Base-by-base conservation (phyloP, 1,140 invertebrate genomes). In the Aphis craccivora region DNA sequence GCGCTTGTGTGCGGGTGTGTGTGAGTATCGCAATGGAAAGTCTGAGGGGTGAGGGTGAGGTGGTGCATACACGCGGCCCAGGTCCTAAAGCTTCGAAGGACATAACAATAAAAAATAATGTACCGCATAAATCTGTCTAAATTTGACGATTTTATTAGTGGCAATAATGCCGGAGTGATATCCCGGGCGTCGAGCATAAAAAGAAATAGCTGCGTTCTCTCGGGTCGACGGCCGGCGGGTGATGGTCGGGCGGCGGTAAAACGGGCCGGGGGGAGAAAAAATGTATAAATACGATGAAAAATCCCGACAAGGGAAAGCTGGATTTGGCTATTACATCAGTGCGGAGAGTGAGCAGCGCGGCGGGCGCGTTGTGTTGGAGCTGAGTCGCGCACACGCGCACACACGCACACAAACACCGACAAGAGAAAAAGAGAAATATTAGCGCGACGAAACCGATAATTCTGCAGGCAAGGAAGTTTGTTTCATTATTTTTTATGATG, bases 401-500 rank as follows among this genome's bases (percentile, higher is more conserved):
- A 40, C 83, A 23, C 22, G 60, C 30, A 67, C 60, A 37, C 25
- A 2, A 14, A 30, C 37, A 30, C 76, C 83, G 37, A 40, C 83
- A 81, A 25, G 91, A 92, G 91, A 84, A 35, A 93, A 43, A 93
- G 48, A 84, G 91, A 93, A 93, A 93, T 93, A 93, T 93, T 93
- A 93, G 91, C 91, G 81, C 91, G 91, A 93, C 91, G 91, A 93
- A 93, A 93, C 91, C 91, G 91, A 93, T 93, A 93, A 93, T 93
- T 93, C 91, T 93, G 91, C 91, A 93, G 91, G 91, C 91, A 37
- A 84, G 91, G 91, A 93, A 93, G 91, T 93, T 93, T 93, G 91
- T 93, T 93, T 93, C 91, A 93, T 93, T 93, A 93, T 93, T 93
- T 93, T 93, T 93, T 93, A 93, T 93, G 91, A 93, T 93, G 91